Conservation (phyloP, 2,888 invertebrate genomes). For the Caprella mutica region DNA sequence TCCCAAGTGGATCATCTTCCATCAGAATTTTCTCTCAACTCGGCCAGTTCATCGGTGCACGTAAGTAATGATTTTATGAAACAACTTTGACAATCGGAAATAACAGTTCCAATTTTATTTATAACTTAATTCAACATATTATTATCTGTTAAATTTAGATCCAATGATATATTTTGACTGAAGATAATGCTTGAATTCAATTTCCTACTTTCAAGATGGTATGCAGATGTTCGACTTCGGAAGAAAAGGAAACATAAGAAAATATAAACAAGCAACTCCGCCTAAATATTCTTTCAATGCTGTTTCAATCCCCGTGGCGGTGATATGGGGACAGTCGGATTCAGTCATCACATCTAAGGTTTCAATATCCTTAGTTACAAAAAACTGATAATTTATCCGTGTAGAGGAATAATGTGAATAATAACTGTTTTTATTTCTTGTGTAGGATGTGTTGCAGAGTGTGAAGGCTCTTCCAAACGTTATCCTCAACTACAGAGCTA, state of each 20-base stretch:
- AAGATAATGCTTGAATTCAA: no score
- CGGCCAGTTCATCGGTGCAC: not conserved
- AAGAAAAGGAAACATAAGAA: not conserved
- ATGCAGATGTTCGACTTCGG: slow-evolving; percentile 27
- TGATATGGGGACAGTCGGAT: not conserved
- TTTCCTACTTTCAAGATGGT: no score
- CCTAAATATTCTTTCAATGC: slow-evolving; percentile 3
- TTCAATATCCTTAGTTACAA: not conserved
- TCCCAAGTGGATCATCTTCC: slow-evolving; percentile 6
- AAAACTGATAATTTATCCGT: no score
- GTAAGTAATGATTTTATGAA: no score
- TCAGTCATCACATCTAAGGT: slow-evolving; percentile 4
- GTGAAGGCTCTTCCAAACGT: slow-evolving; percentile 9
- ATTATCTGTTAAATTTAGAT: no score
- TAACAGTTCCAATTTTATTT: no score
- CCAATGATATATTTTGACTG: no score
- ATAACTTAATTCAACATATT: no score
- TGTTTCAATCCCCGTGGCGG: not conserved
- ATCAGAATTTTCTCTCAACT: slow-evolving; percentile 1
- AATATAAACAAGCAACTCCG: slow-evolving; percentile 3
- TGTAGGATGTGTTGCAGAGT: slow-evolving; percentile 1
- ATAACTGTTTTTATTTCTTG: not conserved
- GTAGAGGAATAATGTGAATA: no score
- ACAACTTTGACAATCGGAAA: no score
- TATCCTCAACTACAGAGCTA: slow-evolving; percentile 7